These are phyloP conservation scores for Capricornis sumatraensis DNA, from an alignment of 2,113 vertebrate genomes.

Conservation along the genomic window DNA sequence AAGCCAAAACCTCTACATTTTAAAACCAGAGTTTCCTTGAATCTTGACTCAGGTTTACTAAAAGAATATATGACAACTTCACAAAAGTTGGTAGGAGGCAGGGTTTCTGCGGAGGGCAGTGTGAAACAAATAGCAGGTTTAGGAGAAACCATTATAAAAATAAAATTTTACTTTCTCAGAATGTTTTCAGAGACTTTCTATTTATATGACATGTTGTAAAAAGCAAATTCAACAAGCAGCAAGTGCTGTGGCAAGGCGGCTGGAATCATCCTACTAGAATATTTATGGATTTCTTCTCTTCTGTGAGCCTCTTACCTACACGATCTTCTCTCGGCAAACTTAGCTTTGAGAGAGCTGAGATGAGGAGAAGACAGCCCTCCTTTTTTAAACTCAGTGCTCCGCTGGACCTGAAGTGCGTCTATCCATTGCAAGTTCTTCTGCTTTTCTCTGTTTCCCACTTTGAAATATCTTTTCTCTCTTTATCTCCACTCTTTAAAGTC, in stretches of 20 bases:
- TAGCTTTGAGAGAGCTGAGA: neutral
- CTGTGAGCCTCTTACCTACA: neutral
- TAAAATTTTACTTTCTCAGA: conserved; percentile 26
- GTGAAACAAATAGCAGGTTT: conserved; percentile 3
- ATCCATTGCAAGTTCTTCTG: neutral
- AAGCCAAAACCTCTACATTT: conserved; percentile 19
- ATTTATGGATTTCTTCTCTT: neutral
- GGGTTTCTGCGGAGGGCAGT: conserved; percentile 14
- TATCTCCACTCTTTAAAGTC: neutral
- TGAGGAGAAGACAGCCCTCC: neutral
- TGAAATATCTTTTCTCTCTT: neutral
- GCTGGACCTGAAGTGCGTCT: neutral
- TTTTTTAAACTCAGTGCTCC: neutral
- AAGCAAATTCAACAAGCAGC: neutral
- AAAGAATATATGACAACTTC: conserved; percentile 39
- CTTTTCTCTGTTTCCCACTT: neutral
- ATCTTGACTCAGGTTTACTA: conserved; percentile 52
- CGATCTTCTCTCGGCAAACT: neutral
- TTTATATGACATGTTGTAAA: neutral
- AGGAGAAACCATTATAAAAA: conserved; percentile 24
- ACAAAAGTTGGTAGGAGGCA: neutral
- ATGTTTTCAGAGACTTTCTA: conserved; percentile 15
- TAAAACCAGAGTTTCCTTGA: conserved; percentile 53
- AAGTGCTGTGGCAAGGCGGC: neutral
- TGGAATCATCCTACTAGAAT: neutral